phyloP scores from a whole-genome alignment of 2,113 vertebrate genomes.

The Ailurus styani region DNA sequence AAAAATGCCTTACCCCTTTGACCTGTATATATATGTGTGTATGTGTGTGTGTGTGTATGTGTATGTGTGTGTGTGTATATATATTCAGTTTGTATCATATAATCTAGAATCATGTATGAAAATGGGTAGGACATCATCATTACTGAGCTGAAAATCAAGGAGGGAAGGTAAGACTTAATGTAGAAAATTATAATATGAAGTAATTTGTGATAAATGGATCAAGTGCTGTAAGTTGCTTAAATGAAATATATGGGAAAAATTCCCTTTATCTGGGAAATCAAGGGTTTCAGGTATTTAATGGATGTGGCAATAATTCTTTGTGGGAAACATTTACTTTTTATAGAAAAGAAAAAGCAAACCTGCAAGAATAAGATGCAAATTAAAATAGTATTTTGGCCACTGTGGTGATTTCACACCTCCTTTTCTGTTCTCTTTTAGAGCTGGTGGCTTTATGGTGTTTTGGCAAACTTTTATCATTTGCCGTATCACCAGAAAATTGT shows the following conservation, averaged over 20 bases:
- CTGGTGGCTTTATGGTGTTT: slow-evolving; percentile 32
- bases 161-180: neutral
- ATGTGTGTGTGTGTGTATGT: too few species aligned
- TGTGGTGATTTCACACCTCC: neutral
- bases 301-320: neutral
- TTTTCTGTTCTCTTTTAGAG: slow-evolving; percentile 16
- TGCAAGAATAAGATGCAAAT: neutral
- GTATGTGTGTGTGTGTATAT: too few species aligned
- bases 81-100: neutral
- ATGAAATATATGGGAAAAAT: neutral
- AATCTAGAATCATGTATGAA: neutral
- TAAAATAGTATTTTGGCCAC: neutral
- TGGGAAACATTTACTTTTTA: neutral
- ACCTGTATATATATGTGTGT: neutral
- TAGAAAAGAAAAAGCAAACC: neutral
- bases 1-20: neutral
- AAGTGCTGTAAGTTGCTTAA: neutral
- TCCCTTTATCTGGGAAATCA: neutral
- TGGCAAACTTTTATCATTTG: slow-evolving; percentile 9
- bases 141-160: neutral
- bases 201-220: neutral
- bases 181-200: neutral
- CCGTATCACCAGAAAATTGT: slow-evolving; percentile 6
- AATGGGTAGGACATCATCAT: neutral
- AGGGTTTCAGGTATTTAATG: neutral